Base-by-base conservation (phyloP, 2,888 invertebrate species). In the Pardosa pseudoannulata region DNA sequence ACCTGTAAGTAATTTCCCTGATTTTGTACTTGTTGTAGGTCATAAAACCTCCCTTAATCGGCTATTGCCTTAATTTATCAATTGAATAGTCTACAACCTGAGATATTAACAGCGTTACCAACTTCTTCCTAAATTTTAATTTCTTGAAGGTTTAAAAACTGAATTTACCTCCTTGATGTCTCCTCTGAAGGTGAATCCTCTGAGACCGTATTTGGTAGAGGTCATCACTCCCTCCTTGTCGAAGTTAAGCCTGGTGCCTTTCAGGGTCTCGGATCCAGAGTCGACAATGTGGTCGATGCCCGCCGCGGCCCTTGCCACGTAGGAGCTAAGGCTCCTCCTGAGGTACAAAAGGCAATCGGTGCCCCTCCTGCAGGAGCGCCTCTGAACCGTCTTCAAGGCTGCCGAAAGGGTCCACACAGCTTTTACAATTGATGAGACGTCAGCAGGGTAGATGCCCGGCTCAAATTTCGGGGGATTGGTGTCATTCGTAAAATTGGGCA, bases 381-480 rank as follows among this genome's bases (percentile, higher is more conserved):
- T 39, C 50, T 88, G 87, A 7, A 83, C 88, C 0, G 67, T 67
- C 32, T 68, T 73, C 56, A 87, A 39, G 2, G 88, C 88, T 23
- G 86, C 68, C 0, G 88, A 80, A 27, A 89, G 74, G 0, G 89
- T 70, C 88, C 89, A 88, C 1, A 89, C 87, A 6, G 89, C 89
- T 46, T 87, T 86, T 1, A 88, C 80, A 28, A 82, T 88, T 0
- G 83, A 39, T 11, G 88, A 80, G 0, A 89, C 88, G 19, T 85
- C 85, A n/a, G 76, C 62, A 9, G 56, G 32, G 32, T 32, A 32
- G 31, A 67, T n/a, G 0, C 32, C n/a, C 0, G 23, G 16, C 5
- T 36, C 9, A 19, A 28, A 16, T 62, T 27, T 73, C 23, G 73
- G 36, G 27, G 75, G 39, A 23, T 65, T 39, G 0, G 75, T 76